phyloP scores from a whole-genome alignment of 2,888 invertebrate species.

The Lapara coniferarum region DNA sequence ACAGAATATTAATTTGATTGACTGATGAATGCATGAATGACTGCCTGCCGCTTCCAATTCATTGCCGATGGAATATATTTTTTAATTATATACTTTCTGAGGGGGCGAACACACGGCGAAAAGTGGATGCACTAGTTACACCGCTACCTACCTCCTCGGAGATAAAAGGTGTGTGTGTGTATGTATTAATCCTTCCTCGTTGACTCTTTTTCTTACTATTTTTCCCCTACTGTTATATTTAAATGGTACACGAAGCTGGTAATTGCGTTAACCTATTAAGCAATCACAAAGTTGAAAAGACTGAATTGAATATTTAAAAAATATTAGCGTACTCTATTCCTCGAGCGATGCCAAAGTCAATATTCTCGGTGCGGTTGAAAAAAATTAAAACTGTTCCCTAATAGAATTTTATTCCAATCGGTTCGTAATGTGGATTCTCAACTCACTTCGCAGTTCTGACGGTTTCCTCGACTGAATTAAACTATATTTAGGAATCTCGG shows the following conservation, averaged over 20 bases:
- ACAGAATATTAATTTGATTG: too few species aligned
- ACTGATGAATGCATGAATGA: too few species aligned
- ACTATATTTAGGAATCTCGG: constrained; percentile 49
- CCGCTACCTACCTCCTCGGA: too few species aligned
- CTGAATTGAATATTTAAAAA: constrained; percentile 1
- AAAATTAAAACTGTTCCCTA: constrained; percentile 25
- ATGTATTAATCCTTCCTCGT: too few species aligned
- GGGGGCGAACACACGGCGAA: too few species aligned
- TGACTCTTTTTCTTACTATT: too few species aligned
- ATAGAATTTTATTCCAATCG: constrained; percentile 37
- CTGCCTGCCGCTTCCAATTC: too few species aligned
- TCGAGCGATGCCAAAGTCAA: constrained; percentile 21
- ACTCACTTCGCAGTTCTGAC: constrained; percentile 44
- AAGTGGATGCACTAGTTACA: too few species aligned
- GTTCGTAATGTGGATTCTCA: constrained; percentile 46
- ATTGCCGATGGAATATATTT: too few species aligned
- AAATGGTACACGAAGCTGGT: neutral
- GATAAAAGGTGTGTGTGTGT: too few species aligned
- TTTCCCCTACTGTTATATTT: neutral
- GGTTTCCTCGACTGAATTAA: constrained; percentile 44
- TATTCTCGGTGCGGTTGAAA: constrained; percentile 21
- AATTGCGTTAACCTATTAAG: constrained; percentile 10
- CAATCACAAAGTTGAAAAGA: constrained; percentile 9
- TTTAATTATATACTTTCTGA: too few species aligned
- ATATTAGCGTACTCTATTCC: constrained; percentile 6